Evolutionary conservation across 2,797 vertebrate species (phyloP).

Genomic region (Euphonia xanthogaster): DNA sequence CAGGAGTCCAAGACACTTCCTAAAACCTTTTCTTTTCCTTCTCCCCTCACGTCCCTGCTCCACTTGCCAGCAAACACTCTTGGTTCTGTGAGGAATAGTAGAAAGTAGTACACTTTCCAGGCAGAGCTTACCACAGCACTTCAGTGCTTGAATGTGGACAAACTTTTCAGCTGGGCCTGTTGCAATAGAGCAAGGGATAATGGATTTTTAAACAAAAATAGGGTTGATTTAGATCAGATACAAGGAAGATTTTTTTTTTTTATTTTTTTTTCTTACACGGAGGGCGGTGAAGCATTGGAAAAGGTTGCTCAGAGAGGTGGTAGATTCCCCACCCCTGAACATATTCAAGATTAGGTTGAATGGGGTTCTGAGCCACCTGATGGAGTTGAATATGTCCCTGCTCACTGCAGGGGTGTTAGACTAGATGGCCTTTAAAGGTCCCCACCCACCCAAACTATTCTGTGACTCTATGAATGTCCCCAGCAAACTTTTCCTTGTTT

Average conservation of each 20-base stretch:
- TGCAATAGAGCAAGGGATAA: neutral
- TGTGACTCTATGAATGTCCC: neutral
- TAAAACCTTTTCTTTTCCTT: neutral
- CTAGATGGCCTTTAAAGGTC: neutral
- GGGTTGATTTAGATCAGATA: neutral
- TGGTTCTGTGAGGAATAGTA: neutral
- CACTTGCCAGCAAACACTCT: neutral
- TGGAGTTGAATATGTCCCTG: neutral
- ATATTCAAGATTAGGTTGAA: neutral
- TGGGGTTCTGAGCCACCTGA: neutral
- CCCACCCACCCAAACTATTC: neutral
- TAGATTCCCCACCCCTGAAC: neutral
- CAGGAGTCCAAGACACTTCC: neutral
- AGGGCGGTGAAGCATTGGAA: neutral
- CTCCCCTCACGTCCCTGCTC: rapidly evolving
- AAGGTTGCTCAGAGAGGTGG: neutral
- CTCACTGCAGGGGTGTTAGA: neutral
- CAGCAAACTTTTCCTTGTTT: neutral
- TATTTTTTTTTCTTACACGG: neutral
- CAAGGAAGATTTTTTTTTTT: neutral
- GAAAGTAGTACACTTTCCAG: neutral
- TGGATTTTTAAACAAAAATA: neutral
- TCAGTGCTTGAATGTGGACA: neutral
- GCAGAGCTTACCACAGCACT: neutral
- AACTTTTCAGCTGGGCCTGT: neutral